Conservation (phyloP, 2,797 vertebrate species). For the Gadopsis marmoratus region DNA sequence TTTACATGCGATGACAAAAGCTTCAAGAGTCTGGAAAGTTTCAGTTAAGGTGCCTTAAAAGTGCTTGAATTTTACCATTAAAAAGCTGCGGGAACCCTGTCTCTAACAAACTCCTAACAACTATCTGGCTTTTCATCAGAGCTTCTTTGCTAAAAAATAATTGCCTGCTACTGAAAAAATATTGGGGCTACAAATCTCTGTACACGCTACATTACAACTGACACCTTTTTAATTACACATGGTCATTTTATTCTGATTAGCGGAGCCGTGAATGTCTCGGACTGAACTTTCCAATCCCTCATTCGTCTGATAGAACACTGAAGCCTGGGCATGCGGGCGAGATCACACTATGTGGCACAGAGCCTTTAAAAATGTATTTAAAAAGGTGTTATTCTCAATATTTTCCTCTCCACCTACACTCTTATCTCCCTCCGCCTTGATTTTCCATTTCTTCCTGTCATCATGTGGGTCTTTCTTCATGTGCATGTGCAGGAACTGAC, state of each 20-base stretch:
- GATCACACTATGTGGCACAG: not conserved
- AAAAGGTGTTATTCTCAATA: not conserved
- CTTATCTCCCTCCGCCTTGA: not conserved
- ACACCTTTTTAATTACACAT: not conserved
- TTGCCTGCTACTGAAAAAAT: not conserved
- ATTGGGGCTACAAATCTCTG: too few relatives aligned
- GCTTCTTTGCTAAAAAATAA: not conserved
- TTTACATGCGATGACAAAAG: too few relatives aligned
- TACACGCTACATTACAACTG: not conserved
- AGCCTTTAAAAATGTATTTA: not conserved
- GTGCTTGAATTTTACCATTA: too few relatives aligned
- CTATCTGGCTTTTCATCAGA: not conserved
- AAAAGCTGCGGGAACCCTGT: too few relatives aligned
- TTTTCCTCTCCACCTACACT: slow-evolving; percentile 3
- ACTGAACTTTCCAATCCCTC: not conserved
- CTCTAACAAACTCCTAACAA: not conserved
- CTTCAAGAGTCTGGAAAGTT: too few relatives aligned
- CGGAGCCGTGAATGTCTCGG: not conserved
- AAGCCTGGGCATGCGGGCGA: too few relatives aligned
- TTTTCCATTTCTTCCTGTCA: not conserved
- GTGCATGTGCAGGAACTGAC: not conserved
- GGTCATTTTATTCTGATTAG: not conserved
- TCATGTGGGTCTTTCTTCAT: not conserved
- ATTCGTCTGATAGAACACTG: not conserved
- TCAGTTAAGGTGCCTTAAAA: too few relatives aligned